Evolutionary conservation across 2,888 invertebrate species (phyloP), one percentile per base, ranked within the genome.

Genomic region (Patella pellucida): DNA sequence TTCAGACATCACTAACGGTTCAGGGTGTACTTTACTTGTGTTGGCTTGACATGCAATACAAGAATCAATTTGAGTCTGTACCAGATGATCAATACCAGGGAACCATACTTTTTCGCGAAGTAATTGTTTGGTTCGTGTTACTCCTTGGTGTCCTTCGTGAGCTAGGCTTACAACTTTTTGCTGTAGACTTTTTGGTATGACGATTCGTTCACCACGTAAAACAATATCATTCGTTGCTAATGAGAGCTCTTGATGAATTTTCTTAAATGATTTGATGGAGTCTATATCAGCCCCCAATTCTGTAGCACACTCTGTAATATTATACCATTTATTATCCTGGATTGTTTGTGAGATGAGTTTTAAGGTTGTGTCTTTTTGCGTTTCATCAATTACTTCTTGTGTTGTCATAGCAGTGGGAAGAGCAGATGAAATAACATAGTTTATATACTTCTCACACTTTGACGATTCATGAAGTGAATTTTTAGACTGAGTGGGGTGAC

Each of bases 121-220:
- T 12, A 83, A 72, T 70, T 73, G 71, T 77, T 83, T 85, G 3
- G 82, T 84, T 68, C 78, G 78, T 16, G 81, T 80, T n/a, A 82
- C 74, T 4, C 83, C 85, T 72, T 82, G 82, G 71, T 85, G 83
- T 16, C 79, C 80, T 50, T 76, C 78, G 52, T 85, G 85, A 27
- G 82, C 84, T n/a, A 84, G 56, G 7, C 75, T 23, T 7, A 84
- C 72, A 7, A 75, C 81, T 73, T 69, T 71, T 23, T 62, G 73
- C 62, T 54, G 54, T n/a, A 54, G n/a, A 54, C n/a, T 14, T 54
- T 54, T 54, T 16, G 54, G 54, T 16, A 54, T 54, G 14, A 54
- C 9, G n/a, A 54, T 54, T 54, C 54, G 14, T 54, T 54, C 54
- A 54, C 54, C 54, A 16, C 54, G 14, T 4, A 54, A 54, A 0